Base-by-base conservation (phyloP, 53 echinoderm and acorn worm species). In the Astropecten irregularis region DNA sequence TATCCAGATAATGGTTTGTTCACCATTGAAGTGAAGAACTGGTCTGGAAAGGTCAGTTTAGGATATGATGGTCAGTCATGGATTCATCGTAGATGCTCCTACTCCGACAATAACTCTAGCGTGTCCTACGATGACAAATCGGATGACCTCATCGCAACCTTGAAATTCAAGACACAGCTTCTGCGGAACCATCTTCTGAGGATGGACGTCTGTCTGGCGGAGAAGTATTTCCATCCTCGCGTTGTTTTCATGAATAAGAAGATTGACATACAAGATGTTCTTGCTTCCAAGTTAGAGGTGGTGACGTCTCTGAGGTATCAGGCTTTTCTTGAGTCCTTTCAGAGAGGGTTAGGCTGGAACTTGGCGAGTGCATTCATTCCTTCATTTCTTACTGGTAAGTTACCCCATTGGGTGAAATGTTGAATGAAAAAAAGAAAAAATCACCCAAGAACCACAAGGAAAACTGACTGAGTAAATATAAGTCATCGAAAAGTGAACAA, bases 21-120 rank as follows among this genome's bases (percentile, higher is more conserved):
- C 49, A 65, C 79, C 26, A 85, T 97, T 13, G 97, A 97, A 58
- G 97, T 97, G 18, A 97, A 97, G 58, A 92, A 97, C 68, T 97
- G 97, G 97, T 81, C 91, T 15, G 97, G 97, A 19, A 89, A 88
- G 77, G 88, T 97, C 8, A 36, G 76, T 3, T 58, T 85, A 7
- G 88, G 88, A 22, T 82, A 82, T 10, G 89, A 94, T 21, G 96
- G 96, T 15, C 88, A 93, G 42, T 74, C 84, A 1, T 97, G 97
- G 97, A 70, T 94, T 13, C 97, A 92, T 40, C 89, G 68, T 84
- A 51, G 65, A 11, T 85, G 87, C 59, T 37, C 76, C 26, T 65
- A 87, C 72, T 73, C 82, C 11, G 88, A 92, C 77, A 83, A 87
- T 0, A 42, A 82, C 29, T 51, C 92, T 18, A 76, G 82, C 29